phyloP scores from a whole-genome alignment of 2,113 vertebrate species.

The Pholis gunnellus region DNA sequence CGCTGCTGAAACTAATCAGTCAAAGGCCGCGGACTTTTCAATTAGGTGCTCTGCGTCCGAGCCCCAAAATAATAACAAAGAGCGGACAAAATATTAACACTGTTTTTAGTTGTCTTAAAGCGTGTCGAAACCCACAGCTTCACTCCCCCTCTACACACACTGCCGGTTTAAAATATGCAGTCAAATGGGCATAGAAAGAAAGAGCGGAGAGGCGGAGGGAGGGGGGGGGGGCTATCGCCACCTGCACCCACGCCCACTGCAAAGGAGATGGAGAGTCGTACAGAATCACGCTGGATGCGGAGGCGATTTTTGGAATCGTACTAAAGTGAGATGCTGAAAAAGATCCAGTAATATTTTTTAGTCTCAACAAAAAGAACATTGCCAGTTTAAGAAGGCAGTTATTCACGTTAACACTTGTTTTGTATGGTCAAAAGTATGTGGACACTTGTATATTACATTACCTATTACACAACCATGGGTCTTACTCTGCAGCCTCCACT shows the following conservation, averaged over 20 bases:
- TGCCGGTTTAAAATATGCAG: slow-evolving; percentile 42
- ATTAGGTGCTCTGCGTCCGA: not conserved
- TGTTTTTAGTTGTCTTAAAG: slow-evolving; percentile 12
- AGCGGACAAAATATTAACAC: slow-evolving; percentile 1
- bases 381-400: not conserved
- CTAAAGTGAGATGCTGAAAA: slow-evolving; percentile 14
- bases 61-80: not conserved
- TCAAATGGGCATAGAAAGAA: slow-evolving; percentile 37
- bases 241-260: slow-evolving; percentile 53
- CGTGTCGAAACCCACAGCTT: not conserved
- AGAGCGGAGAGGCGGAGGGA: slow-evolving; percentile 1
- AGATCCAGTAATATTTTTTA: not conserved
- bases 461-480: not conserved
- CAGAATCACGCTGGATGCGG: slow-evolving; percentile 29
- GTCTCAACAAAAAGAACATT: not conserved
- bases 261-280: slow-evolving; percentile 34
- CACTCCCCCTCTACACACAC: slow-evolving; percentile 12
- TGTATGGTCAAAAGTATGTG: not conserved
- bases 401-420: not conserved
- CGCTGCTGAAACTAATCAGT: not conserved
- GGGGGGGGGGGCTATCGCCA: slow-evolving; percentile 30
- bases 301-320: slow-evolving; percentile 3
- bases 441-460: not conserved
- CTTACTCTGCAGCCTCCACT: not conserved
- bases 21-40: slow-evolving; percentile 19